Evolutionary conservation across 2,797 vertebrate species (phyloP).

Genomic region (Sebastes flavidus): DNA sequence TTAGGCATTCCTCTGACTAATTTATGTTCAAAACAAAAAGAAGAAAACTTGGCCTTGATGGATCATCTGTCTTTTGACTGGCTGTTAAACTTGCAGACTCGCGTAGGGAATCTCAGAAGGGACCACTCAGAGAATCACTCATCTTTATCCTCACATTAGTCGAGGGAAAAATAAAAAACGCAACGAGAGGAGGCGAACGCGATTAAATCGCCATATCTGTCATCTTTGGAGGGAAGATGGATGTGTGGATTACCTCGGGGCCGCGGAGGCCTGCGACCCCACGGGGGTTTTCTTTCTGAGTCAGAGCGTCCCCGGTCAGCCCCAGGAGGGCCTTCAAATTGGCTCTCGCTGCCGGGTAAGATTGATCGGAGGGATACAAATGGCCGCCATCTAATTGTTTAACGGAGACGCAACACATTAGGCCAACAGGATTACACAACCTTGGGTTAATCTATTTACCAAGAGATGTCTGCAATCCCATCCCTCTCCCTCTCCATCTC

Average conservation of each 20-base stretch:
- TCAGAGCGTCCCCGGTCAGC: constrained; percentile 50
- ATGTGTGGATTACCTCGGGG: constrained; percentile 71
- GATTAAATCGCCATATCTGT: constrained; percentile 83
- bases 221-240: constrained; percentile 80
- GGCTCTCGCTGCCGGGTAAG: constrained; percentile 75
- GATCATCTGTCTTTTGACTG: constrained; percentile 20
- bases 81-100: constrained; percentile 8
- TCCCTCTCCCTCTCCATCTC: constrained; percentile 68
- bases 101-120: constrained; percentile 29
- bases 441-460: constrained; percentile 82
- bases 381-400: constrained; percentile 82
- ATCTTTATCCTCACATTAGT: constrained; percentile 81
- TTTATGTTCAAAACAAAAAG: constrained; percentile 6
- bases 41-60: constrained; percentile 13
- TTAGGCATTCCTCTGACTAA: neutral
- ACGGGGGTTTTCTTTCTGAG: constrained; percentile 59
- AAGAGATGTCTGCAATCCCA: constrained; percentile 74
- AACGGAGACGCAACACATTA: constrained; percentile 84
- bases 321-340: constrained; percentile 78
- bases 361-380: constrained; percentile 85
- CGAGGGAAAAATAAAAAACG: constrained; percentile 61
- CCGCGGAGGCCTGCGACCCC: constrained; percentile 64
- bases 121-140: constrained; percentile 70
- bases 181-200: constrained; percentile 71
- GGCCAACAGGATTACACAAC: constrained; percentile 83